These are phyloP conservation scores for Tupiocoris notatus DNA, from an alignment of 2,888 invertebrate species.

Conservation along the genomic window DNA sequence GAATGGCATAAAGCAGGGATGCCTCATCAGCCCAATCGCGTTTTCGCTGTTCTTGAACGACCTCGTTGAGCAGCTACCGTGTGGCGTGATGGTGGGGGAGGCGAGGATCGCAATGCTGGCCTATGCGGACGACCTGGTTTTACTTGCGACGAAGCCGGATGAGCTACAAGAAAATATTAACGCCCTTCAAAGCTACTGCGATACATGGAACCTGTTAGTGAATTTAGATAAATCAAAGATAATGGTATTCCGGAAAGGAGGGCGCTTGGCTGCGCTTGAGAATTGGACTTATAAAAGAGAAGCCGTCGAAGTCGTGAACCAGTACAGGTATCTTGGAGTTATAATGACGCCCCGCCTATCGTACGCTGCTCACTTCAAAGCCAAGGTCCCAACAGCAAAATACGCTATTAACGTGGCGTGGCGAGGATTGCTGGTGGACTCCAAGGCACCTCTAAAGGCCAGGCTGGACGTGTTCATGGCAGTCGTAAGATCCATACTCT, in stretches of 20 bases:
- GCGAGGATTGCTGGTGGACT: neutral
- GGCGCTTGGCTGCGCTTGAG: neutral
- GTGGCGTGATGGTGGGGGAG: constrained; percentile 5
- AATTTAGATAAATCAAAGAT: constrained; percentile 29
- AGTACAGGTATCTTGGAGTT: neutral
- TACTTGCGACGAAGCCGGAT: constrained; percentile 1
- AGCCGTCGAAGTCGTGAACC: neutral
- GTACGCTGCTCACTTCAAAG: neutral
- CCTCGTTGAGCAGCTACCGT: neutral
- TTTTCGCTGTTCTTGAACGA: constrained; percentile 26
- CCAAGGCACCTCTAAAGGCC: neutral
- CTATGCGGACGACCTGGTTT: constrained; percentile 23
- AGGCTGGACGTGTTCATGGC: constrained; percentile 8
- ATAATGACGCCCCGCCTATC: neutral
- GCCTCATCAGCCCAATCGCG: constrained; percentile 5
- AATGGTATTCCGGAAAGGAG: constrained; percentile 13
- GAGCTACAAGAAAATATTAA: neutral
- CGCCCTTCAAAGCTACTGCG: constrained; percentile 3
- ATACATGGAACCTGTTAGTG: constrained; percentile 10
- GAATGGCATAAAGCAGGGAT: constrained; percentile 17
- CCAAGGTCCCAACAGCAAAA: neutral
- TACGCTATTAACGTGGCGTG: neutral
- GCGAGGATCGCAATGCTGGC: constrained; percentile 10
- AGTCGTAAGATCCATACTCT: constrained; percentile 1
- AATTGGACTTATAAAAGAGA: neutral